Conservation (phyloP, 2,113 vertebrate species). For the Eptesicus fuscus region DNA sequence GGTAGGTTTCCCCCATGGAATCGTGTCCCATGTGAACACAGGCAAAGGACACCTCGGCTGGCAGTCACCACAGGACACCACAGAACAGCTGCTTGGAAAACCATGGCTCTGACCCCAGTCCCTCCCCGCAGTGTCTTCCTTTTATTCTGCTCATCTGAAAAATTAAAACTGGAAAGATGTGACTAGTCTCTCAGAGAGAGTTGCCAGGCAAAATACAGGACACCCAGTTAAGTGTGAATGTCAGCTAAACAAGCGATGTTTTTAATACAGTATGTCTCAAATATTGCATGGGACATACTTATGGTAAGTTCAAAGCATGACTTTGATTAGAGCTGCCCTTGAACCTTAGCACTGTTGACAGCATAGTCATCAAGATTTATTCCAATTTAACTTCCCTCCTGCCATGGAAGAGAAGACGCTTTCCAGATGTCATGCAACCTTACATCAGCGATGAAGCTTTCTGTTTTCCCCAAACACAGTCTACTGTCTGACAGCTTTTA, state of each 20-base stretch:
- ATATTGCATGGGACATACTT: not conserved
- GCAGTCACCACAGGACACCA: not conserved
- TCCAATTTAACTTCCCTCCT: not conserved
- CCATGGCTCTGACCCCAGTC: rapidly evolving
- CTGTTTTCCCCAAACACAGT: not conserved
- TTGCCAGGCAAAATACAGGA: not conserved
- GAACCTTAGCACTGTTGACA: not conserved
- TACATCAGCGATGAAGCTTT: not conserved
- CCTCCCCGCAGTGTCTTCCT: not conserved
- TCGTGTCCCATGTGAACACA: not conserved
- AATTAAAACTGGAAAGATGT: not conserved
- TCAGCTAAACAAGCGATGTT: not conserved
- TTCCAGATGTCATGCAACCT: not conserved
- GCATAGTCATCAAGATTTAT: not conserved
- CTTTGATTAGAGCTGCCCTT: not conserved
- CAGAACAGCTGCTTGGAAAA: not conserved
- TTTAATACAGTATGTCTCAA: not conserved
- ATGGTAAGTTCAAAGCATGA: not conserved
- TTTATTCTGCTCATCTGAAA: not conserved
- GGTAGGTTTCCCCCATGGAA: not conserved
- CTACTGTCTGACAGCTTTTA: not conserved
- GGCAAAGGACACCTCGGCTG: not conserved
- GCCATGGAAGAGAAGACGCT: not conserved
- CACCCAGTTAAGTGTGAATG: not conserved
- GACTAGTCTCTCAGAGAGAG: not conserved